Evolutionary conservation across 2,797 vertebrate genomes (phyloP), one percentile per base, ranked within the genome.

Genomic region (Mormyrus hasselquistii): DNA sequence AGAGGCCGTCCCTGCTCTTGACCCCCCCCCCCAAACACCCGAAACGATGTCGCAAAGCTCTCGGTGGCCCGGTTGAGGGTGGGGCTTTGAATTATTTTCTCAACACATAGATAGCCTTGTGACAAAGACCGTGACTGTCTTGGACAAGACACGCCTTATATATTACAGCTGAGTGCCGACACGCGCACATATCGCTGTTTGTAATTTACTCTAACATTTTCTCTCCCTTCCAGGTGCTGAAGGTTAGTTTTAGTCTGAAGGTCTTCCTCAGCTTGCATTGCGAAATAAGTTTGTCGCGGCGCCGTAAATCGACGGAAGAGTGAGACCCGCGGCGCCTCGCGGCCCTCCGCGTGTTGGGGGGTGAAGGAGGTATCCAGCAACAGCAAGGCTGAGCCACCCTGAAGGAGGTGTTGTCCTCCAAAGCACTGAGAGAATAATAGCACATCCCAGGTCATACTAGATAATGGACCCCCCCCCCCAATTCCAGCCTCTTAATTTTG

Each of bases 11-110:
- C 82, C 29, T 52, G 69, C 90, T 90, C 88, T 89, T 91, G 90
- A 93, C 88, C 92, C 59, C 57, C 92, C 59, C 57, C 25, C 25
- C 90, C 90, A 91, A 90, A 92, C 89, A 92, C 92, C 90, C 89
- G 88, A 88, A 89, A 90, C 91, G 53, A 83, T 73, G 41, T 90
- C 89, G 29, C 65, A 9, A 87, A 86, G 41, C 89, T 65, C 89
- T 25, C 57, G n/a, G 44, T 12, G 87, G 89, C 65, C 65, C 14
- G 65, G 29, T 5, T 34, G 73, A 90, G 88, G 4, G 87, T 89
- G 90, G 91, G 92, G 83, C 34, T 86, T 55, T 89, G 87, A 86
- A 82, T 92, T 93, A 91, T 94, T 94, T 93, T 92, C 90, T 90
- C 90, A 87, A 90, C 91, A 91, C 76, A 50, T 83, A 89, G 90